Percentiles rank a stretch among this genome's conserved stretches.
phyloP scores from a whole-genome alignment of 2,797 vertebrate species.

The Sitta carolinensis region DNA sequence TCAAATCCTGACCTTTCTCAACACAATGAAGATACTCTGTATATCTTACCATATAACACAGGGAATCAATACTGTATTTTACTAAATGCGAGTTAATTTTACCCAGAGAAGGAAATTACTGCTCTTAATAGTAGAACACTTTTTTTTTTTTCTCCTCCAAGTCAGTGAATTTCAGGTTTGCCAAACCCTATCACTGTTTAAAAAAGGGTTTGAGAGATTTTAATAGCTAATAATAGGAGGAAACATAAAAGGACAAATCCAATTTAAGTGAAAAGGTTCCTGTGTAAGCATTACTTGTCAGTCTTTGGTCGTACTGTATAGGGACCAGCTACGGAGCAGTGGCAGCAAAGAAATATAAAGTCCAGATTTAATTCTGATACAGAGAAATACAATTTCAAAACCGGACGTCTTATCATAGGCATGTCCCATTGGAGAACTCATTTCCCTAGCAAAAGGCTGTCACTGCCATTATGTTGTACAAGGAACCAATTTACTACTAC shows the following conservation, averaged over 20 bases:
- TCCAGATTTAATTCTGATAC: conserved; percentile 99
- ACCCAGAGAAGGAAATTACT: conserved; percentile 59
- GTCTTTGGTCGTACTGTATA: conserved; percentile 88
- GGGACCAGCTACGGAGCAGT: conserved; percentile 85
- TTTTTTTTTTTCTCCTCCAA: neutral
- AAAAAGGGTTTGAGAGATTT: conserved; percentile 80
- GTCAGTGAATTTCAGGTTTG: conserved; percentile 51
- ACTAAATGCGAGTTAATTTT: conserved; percentile 74
- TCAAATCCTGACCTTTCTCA: conserved; percentile 59
- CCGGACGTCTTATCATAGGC: conserved; percentile 96
- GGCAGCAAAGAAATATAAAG: conserved; percentile 97
- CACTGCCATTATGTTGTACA: conserved; percentile 98
- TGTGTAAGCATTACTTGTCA: conserved; percentile 92
- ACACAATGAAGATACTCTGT: conserved; percentile 64
- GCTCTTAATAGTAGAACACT: conserved; percentile 34
- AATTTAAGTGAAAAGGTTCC: conserved; percentile 81
- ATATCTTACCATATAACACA: conserved; percentile 43
- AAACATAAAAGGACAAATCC: conserved; percentile 81
- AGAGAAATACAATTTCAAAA: conserved; percentile 99
- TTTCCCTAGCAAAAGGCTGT: conserved; percentile 99
- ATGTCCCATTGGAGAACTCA: conserved; percentile 98
- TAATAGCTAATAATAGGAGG: conserved; percentile 89
- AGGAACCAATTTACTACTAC: conserved; percentile 98
- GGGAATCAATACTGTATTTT: conserved; percentile 74
- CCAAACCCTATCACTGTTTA: conserved; percentile 72